Evolutionary conservation across 2,888 invertebrate genomes (phyloP).

Genomic region (Mesoligia furuncula): DNA sequence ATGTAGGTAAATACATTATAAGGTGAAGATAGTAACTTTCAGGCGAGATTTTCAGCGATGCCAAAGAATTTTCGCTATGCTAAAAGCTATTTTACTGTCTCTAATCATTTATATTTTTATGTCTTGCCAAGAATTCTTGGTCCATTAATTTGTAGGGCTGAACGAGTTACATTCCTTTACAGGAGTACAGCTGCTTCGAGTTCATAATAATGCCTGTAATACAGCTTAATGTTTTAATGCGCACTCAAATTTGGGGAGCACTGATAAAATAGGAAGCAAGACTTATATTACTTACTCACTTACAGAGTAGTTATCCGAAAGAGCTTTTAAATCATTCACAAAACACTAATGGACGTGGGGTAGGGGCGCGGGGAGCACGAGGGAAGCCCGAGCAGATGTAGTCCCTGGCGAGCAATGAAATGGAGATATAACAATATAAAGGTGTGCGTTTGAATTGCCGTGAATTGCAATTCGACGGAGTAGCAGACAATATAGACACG

Average conservation of each 20-base stretch:
- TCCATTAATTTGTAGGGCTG: slow-evolving; percentile 75
- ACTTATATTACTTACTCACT: slow-evolving; percentile 91
- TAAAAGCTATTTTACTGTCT: slow-evolving; percentile 68
- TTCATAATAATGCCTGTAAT: slow-evolving; percentile 68
- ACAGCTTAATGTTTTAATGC: slow-evolving; percentile 88
- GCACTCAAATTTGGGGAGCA: slow-evolving; percentile 90
- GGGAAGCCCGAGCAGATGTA: slow-evolving; percentile 82
- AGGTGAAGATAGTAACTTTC: slow-evolving; percentile 50
- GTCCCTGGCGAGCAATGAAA: slow-evolving; percentile 89
- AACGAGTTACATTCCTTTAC: slow-evolving; percentile 69
- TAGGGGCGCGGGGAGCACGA: slow-evolving; percentile 73
- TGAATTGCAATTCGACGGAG: slow-evolving; percentile 81
- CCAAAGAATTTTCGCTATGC: slow-evolving; percentile 67
- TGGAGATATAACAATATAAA: slow-evolving; percentile 89
- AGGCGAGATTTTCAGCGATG: slow-evolving; percentile 56
- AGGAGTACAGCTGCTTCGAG: slow-evolving; percentile 64
- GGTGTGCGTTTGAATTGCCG: slow-evolving; percentile 86
- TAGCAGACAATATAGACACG: slow-evolving; percentile 48
- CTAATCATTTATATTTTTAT: slow-evolving; percentile 65
- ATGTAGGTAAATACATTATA: slow-evolving; percentile 55
- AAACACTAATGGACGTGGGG: slow-evolving; percentile 91
- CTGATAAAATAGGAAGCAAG: slow-evolving; percentile 90
- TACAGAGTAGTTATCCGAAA: slow-evolving; percentile 91
- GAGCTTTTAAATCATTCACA: slow-evolving; percentile 91
- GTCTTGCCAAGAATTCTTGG: slow-evolving; percentile 67